These are phyloP conservation scores for Tetragnatha montana DNA, from an alignment of 2,888 invertebrate species.

Conservation along the genomic window DNA sequence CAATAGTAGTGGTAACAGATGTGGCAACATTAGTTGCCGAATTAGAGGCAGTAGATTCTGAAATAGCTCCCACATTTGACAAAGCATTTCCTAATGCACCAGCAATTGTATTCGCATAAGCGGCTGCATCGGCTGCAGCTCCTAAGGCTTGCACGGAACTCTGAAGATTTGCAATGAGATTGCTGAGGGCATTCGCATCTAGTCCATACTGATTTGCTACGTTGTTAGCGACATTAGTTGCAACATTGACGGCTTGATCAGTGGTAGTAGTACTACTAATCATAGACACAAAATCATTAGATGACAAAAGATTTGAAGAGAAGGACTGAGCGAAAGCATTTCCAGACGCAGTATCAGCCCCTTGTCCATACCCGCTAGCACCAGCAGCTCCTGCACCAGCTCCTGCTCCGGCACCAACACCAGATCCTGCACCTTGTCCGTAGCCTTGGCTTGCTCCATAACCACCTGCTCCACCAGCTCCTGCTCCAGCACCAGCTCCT, in stretches of 20 bases:
- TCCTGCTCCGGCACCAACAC: background rate
- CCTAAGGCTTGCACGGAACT: background rate
- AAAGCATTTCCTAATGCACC: background rate
- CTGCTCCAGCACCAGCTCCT: background rate
- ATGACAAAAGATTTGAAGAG: background rate
- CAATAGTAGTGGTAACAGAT: background rate
- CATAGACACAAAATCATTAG: slow-evolving; percentile 6
- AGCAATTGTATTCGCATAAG: slow-evolving; percentile 2
- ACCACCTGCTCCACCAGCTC: background rate
- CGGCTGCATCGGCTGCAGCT: slow-evolving; percentile 4
- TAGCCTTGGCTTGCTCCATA: no score
- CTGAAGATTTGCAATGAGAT: background rate
- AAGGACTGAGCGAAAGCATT: slow-evolving; percentile 17
- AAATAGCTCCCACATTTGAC: background rate
- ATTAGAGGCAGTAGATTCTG: background rate
- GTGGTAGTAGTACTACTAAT: slow-evolving; percentile 8
- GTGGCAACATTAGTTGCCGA: background rate
- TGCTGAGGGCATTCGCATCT: background rate
- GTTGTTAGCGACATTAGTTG: slow-evolving; percentile 8
- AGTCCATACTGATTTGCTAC: background rate
- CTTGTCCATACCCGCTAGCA: background rate
- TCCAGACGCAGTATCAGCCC: slow-evolving; percentile 5
- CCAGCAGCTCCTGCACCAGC: background rate
- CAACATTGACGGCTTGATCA: slow-evolving; percentile 11
- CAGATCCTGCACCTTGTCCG: background rate